These are phyloP conservation scores for Polyommatus iphigenia DNA, from an alignment of 2,888 invertebrate genomes.

Conservation along the genomic window DNA sequence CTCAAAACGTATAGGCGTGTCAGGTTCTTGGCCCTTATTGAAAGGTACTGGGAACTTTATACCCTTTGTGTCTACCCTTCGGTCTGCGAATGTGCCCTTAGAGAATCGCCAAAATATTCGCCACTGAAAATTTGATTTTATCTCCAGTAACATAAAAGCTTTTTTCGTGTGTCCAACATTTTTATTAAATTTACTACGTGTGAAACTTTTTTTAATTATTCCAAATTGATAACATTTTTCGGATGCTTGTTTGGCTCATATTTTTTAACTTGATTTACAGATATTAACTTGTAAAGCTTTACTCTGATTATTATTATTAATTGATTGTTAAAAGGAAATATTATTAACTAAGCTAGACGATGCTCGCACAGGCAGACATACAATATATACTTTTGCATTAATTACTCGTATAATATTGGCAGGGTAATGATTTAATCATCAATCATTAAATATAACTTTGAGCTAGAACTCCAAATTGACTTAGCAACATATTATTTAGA, in stretches of 20 bases:
- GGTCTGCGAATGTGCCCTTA: constrained; percentile 40
- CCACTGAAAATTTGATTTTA: constrained; percentile 35
- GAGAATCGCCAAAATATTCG: constrained; percentile 32
- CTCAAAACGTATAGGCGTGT: constrained; percentile 24
- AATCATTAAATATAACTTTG: too few relatives aligned
- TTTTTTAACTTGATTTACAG: neutral
- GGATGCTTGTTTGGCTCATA: neutral
- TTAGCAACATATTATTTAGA: too few relatives aligned
- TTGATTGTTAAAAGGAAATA: too few relatives aligned
- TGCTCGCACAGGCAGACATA: too few relatives aligned
- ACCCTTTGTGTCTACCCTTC: constrained; percentile 44
- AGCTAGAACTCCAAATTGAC: too few relatives aligned
- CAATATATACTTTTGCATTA: too few relatives aligned
- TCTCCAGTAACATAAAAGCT: constrained; percentile 23
- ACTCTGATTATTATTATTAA: too few relatives aligned
- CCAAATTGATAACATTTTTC: neutral
- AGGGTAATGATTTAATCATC: too few relatives aligned
- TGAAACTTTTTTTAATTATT: constrained; percentile 31
- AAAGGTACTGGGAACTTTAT: constrained; percentile 42
- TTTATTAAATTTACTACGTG: constrained; percentile 32
- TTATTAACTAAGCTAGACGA: too few relatives aligned
- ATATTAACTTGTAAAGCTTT: too few relatives aligned
- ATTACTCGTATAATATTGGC: too few relatives aligned
- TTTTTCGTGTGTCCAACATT: neutral
- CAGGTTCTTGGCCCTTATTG: constrained; percentile 43